Conservation (phyloP, 2,888 invertebrate species). For the Marasmarcha lunaedactyla region DNA sequence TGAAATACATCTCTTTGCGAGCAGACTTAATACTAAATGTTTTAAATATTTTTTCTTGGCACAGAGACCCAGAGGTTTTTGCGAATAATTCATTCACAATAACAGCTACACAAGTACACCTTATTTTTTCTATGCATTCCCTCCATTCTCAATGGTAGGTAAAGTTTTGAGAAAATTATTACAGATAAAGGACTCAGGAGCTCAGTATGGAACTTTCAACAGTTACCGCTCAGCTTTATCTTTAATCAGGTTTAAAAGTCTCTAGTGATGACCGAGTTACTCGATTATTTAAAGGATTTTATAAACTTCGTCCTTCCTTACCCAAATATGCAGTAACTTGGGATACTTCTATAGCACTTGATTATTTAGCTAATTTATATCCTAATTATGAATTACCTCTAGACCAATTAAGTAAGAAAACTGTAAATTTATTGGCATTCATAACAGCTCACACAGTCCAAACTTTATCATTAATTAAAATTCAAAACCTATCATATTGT, state of each 20-base stretch:
- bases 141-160: background rate
- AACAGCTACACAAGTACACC: background rate
- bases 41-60: conserved; percentile 11
- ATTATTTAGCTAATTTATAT: conserved; percentile 1
- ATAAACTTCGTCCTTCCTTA: conserved; percentile 1
- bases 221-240: conserved; percentile 4
- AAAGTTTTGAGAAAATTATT: background rate
- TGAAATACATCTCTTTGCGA: conserved; percentile 14
- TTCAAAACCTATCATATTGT: background rate
- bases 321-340: conserved; percentile 4
- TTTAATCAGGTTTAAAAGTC: background rate
- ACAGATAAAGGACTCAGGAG: conserved; percentile 1
- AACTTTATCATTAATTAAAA: conserved; percentile 3
- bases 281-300: conserved; percentile 6
- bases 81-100: conserved; percentile 3
- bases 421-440: conserved; percentile 5
- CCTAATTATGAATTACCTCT: background rate
- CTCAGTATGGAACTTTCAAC: conserved; percentile 3
- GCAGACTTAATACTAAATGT: conserved; percentile 13
- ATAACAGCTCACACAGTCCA: conserved; percentile 7
- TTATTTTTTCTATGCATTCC: background rate
- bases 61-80: conserved; percentile 11
- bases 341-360: conserved; percentile 3
- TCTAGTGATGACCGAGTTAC: conserved; percentile 1
- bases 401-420: conserved; percentile 4